phyloP scores from a whole-genome alignment of 2,797 vertebrate species.

The Allobates femoralis region DNA sequence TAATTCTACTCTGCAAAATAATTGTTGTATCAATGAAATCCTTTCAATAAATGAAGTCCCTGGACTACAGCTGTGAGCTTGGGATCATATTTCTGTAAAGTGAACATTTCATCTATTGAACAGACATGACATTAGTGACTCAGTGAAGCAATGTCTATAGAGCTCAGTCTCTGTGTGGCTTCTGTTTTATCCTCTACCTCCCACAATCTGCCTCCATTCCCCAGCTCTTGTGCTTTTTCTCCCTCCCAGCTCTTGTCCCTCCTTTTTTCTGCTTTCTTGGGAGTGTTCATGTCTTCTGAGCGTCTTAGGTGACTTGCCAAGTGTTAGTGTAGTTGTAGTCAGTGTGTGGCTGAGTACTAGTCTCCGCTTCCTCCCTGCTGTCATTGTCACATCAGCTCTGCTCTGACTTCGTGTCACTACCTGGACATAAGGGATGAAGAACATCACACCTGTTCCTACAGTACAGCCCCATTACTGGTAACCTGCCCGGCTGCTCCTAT shows the following conservation, averaged over 20 bases:
- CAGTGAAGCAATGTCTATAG: neutral
- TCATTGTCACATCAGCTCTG: slow-evolving; percentile 31
- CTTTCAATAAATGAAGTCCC: neutral
- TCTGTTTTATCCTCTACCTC: slow-evolving; percentile 15
- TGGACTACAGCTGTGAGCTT: neutral
- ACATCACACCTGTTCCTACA: neutral
- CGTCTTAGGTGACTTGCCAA: slow-evolving; percentile 55
- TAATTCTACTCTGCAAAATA: neutral
- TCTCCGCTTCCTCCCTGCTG: slow-evolving; percentile 15
- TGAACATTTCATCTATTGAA: neutral
- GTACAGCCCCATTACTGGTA: slow-evolving; percentile 7
- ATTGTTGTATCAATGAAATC: neutral
- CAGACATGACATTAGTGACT: neutral
- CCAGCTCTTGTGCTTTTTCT: slow-evolving; percentile 18
- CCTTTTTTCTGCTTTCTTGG: slow-evolving; percentile 8
- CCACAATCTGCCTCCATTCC: neutral
- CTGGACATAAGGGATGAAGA: slow-evolving; percentile 5
- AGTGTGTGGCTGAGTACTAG: slow-evolving; percentile 7
- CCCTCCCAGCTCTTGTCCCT: neutral
- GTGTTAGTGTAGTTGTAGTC: slow-evolving; percentile 36
- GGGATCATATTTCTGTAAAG: neutral
- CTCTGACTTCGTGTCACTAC: neutral
- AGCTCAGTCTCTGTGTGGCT: neutral
- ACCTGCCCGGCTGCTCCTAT: slow-evolving; percentile 37
- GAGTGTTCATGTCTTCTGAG: slow-evolving; percentile 15